Conservation (phyloP, 2,113 vertebrate species). For the Nesospiza acunhae region DNA sequence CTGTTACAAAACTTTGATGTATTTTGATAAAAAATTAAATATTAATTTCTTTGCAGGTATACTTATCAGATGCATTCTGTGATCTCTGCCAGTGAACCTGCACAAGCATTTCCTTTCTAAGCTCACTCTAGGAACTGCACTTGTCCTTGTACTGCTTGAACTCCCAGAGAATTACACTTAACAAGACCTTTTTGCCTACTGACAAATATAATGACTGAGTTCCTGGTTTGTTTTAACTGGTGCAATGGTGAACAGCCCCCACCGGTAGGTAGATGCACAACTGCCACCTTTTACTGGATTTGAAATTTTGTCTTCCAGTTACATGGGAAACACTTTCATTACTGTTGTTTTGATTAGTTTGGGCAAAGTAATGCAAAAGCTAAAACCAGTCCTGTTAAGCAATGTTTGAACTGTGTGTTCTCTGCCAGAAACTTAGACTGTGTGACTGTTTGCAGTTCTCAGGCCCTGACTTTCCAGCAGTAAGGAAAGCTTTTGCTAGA, state of each 20-base stretch:
- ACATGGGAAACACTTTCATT: background rate
- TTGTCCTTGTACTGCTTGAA: background rate
- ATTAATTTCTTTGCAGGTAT: background rate
- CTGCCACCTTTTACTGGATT: background rate
- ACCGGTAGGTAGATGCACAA: conserved; percentile 77
- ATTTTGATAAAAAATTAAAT: background rate
- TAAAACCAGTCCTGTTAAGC: background rate
- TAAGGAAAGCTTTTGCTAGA: background rate
- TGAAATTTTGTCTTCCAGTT: background rate
- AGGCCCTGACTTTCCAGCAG: background rate
- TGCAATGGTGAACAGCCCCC: conserved; percentile 86
- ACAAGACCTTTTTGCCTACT: background rate
- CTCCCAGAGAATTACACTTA: background rate
- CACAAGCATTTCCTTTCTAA: background rate
- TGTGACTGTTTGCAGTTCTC: background rate
- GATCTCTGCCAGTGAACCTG: background rate
- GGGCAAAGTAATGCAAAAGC: background rate
- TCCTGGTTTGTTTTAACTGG: conserved; percentile 73
- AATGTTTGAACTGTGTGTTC: background rate
- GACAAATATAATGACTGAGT: conserved; percentile 82
- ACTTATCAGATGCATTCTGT: background rate
- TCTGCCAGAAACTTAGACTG: background rate
- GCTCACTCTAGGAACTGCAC: background rate
- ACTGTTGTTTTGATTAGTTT: background rate
- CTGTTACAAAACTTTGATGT: background rate